Percentiles rank a stretch among this genome's conserved stretches.
Conservation (phyloP, 35 echinoderm and acorn worm genomes). For the Apostichopus californicus region DNA sequence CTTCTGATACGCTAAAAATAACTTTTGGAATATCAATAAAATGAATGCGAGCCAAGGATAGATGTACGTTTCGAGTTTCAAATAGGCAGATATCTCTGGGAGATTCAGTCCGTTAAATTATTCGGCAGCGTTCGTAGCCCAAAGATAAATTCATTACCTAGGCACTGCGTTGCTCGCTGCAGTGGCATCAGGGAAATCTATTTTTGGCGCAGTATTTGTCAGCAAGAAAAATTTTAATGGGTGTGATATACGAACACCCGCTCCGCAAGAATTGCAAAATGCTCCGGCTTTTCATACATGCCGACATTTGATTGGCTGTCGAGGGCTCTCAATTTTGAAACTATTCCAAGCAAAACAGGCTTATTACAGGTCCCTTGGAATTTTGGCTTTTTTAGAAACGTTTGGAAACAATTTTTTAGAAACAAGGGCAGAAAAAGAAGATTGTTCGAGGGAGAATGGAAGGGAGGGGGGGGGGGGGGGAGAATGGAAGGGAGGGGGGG, state of each 20-base stretch:
- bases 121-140: constrained; percentile 18
- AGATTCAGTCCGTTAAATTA: constrained; percentile 25
- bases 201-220: constrained; percentile 35
- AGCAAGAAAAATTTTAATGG: constrained; percentile 26
- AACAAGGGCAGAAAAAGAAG: constrained; percentile 12
- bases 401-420: background rate
- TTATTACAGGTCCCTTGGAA: constrained; percentile 22
- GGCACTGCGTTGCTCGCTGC: background rate
- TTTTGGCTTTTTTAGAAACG: background rate
- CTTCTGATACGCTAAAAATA: background rate
- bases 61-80: constrained; percentile 42
- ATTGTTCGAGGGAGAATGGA: background rate
- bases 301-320: background rate
- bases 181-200: background rate
- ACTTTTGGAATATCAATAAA: constrained; percentile 45
- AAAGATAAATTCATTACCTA: constrained; percentile 47
- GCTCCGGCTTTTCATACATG: background rate
- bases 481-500: background rate
- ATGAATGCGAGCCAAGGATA: constrained; percentile 36
- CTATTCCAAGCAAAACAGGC: background rate
- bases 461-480: background rate
- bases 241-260: constrained; percentile 39
- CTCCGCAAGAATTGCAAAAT: constrained; percentile 35
- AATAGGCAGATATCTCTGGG: constrained; percentile 33
- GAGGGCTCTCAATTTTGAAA: background rate